Percentiles rank a stretch among this genome's conserved stretches.
Evolutionary conservation across 1,140 invertebrate genomes (phyloP).

Genomic region (Drosophila dunni): DNA sequence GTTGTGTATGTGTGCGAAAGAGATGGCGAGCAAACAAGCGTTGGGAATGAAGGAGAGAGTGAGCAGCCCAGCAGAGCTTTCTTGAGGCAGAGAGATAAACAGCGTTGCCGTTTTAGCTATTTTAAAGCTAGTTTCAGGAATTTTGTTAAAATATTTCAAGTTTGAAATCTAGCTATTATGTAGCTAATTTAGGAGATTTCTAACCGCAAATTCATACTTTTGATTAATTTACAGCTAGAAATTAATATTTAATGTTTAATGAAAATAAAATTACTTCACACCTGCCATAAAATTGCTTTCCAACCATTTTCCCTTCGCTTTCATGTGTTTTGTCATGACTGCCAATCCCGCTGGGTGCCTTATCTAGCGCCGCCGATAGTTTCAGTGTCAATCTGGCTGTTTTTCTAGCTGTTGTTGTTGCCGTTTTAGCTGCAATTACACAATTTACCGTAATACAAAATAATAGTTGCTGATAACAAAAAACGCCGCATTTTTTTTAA

Average conservation of each 20-base stretch:
- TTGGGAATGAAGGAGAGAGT: not conserved
- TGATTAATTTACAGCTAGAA: too few relatives aligned
- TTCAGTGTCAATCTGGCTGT: conserved; percentile 36
- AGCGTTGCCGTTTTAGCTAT: too few relatives aligned
- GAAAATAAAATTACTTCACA: too few relatives aligned
- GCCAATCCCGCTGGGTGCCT: conserved; percentile 1
- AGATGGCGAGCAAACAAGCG: not conserved
- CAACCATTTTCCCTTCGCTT: conserved; percentile 12
- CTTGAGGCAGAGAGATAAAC: not conserved
- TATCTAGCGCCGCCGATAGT: conserved; percentile 5
- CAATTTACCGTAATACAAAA: conserved; percentile 30
- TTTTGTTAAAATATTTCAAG: too few relatives aligned
- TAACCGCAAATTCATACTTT: not conserved
- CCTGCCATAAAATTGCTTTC: too few relatives aligned
- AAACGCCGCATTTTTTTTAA: conserved; percentile 25
- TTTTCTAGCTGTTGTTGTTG: conserved; percentile 18
- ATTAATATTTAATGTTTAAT: too few relatives aligned
- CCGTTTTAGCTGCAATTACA: conserved; percentile 23
- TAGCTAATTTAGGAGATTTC: not conserved
- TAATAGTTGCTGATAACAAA: conserved; percentile 28
- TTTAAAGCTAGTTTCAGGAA: too few relatives aligned
- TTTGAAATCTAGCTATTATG: not conserved
- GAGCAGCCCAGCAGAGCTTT: conserved; percentile 9
- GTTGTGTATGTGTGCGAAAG: not conserved
- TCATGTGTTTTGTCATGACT: conserved; percentile 1